Conservation (phyloP, 2,888 invertebrate genomes). For the Drosophila subsilvestris region DNA sequence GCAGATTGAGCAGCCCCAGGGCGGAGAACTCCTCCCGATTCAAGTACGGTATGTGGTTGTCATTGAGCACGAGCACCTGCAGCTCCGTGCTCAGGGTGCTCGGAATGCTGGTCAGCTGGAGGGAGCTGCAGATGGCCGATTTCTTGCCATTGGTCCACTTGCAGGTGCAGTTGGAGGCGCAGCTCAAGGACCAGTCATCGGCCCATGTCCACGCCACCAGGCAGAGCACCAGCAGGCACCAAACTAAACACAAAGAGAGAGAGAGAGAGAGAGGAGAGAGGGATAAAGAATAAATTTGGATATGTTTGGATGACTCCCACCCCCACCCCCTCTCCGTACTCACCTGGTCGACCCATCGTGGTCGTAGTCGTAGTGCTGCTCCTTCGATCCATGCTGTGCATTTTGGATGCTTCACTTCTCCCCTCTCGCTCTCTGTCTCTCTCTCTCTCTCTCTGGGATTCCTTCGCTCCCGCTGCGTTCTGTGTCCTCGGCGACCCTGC, state of each 20-base stretch:
- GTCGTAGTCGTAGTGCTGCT: conserved; percentile 9
- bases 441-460: conserved; percentile 3
- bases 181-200: conserved; percentile 93
- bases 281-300: conserved; percentile 43
- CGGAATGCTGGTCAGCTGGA: conserved; percentile 92
- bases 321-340: conserved; percentile 42
- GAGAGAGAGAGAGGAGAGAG: conserved; percentile 15
- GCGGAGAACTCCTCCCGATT: conserved; percentile 91
- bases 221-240: conserved; percentile 58
- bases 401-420: conserved; percentile 16
- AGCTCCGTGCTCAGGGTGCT: conserved; percentile 87
- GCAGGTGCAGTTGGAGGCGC: conserved; percentile 93
- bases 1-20: conserved; percentile 92
- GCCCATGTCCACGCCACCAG: conserved; percentile 80
- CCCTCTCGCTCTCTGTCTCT: conserved; percentile 1
- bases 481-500: conserved; percentile 46
- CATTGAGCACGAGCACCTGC: conserved; percentile 93
- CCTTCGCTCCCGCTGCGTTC: conserved; percentile 28
- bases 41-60: conserved; percentile 90
- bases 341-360: conserved; percentile 55
- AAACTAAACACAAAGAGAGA: conserved; percentile 42
- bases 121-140: conserved; percentile 93
- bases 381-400: conserved; percentile 59
- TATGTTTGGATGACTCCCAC: conserved; percentile 10
- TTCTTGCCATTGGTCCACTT: conserved; percentile 97